Evolutionary conservation across 1,140 invertebrate species (phyloP), one percentile per base, ranked within the genome.

Genomic region (Anoplophora glabripennis): DNA sequence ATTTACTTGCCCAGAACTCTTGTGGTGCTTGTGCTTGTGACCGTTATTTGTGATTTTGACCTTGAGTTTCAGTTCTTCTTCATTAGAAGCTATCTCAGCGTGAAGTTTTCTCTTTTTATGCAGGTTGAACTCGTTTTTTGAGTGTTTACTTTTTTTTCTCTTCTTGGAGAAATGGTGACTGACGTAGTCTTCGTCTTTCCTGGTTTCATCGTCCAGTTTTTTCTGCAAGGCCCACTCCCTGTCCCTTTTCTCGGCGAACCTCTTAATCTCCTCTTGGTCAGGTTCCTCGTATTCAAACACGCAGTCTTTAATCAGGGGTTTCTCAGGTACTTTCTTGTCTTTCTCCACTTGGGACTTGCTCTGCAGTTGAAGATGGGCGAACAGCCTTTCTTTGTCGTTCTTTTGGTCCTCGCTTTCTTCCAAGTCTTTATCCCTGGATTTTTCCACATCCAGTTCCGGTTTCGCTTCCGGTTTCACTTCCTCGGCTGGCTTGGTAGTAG

Each of bases 11-110:
- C 38, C 48, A 0, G 52, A 61, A 53, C 47, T 69, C 42, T 71
- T 73, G 42, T 72, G 69, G 44, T 74, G 69, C 58, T 72, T 74
- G 47, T 74, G 72, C 35, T 74, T 74, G 38, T 75, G 69, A 0
- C 71, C 70, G 40, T 75, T 75, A 10, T 68, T 65, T 1, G 72
- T 75, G 15, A 76, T 64, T 57, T 76, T 76, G 7, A 76, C 73
- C 60, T 75, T 76, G 4, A 76, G 45, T 59, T 75, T 74, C 34
- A 75, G 60, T 35, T 71, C 70, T 34, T 70, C 65, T 47, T 72
- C 66, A 14, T 67, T 71, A 28, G 62, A 63, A 10, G 72, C 73
- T 12, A 74, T 75, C 54, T 74, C 72, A 0, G 74, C 72, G 36
- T 74, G 72, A 7, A 74, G 44, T 64, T 74, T 74, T 14, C 69